phyloP scores from a whole-genome alignment of 92 coral and sea anemone genomes.

The Palythoa caribaeorum region DNA sequence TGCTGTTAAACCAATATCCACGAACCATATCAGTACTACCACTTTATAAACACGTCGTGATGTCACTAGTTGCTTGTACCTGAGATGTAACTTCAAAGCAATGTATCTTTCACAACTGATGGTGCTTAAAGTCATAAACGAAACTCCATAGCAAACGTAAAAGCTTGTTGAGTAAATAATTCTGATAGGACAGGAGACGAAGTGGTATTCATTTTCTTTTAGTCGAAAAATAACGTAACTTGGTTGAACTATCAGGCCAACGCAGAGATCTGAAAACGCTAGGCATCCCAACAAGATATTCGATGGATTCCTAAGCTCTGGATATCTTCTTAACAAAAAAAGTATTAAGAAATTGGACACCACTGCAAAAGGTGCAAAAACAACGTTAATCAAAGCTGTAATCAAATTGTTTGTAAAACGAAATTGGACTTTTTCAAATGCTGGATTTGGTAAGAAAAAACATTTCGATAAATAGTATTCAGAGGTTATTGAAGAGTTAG shows the following conservation, averaged over 20 bases:
- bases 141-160: conserved; percentile 82
- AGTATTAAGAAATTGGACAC: conserved; percentile 65
- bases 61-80: conserved; percentile 75
- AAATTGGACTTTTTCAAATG: conserved; percentile 58
- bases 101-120: conserved; percentile 86
- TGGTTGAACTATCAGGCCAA: conserved; percentile 76
- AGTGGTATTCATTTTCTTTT: conserved; percentile 57
- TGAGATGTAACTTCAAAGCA: conserved; percentile 75
- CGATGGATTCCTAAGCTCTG: conserved; percentile 70
- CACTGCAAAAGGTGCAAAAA: conserved; percentile 77
- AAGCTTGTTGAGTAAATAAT: conserved; percentile 76
- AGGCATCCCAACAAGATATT: conserved; percentile 76
- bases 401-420: conserved; percentile 73
- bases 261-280: conserved; percentile 76
- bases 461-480: conserved; percentile 38
- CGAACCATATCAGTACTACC: conserved; percentile 66
- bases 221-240: conserved; percentile 70
- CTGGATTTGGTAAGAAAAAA: conserved; percentile 72
- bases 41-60: conserved; percentile 51
- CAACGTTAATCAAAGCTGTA: conserved; percentile 67
- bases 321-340: conserved; percentile 57
- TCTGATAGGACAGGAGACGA: conserved; percentile 71
- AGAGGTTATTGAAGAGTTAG: background rate
- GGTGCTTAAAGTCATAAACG: conserved; percentile 82
- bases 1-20: conserved; percentile 64